Evolutionary conservation across 2,888 invertebrate species (phyloP).

Genomic region (Oasisia sp.): DNA sequence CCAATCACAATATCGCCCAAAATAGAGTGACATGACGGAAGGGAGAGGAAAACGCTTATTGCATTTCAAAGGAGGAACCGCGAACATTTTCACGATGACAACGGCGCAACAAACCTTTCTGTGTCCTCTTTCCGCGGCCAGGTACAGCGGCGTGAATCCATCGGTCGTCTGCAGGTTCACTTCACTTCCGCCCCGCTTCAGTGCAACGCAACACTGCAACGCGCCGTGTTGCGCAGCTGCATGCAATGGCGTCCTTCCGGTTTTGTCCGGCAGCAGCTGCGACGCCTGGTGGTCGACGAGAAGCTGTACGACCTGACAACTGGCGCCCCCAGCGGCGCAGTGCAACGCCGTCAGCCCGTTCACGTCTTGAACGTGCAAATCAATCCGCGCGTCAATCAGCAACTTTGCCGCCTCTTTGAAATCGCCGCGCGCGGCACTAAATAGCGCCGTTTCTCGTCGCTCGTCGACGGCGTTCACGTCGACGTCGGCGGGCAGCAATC

Average conservation of each 20-base stretch:
- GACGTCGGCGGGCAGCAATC: slow-evolving; percentile 23
- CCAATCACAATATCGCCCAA: neutral
- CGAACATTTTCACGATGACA: too few relatives aligned
- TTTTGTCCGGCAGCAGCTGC: slow-evolving; percentile 29
- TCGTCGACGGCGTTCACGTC: slow-evolving; percentile 29
- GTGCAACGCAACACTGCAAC: slow-evolving; percentile 36
- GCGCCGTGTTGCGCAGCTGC: slow-evolving; percentile 37
- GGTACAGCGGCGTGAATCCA: slow-evolving; percentile 38
- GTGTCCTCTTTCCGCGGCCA: slow-evolving; percentile 40
- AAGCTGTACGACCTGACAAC: slow-evolving; percentile 32
- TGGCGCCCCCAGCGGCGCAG: slow-evolving; percentile 29
- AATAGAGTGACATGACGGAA: neutral
- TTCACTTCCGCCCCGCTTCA: slow-evolving; percentile 34
- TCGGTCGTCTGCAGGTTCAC: slow-evolving; percentile 37
- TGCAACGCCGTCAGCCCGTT: slow-evolving; percentile 33
- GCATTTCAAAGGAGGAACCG: too few relatives aligned
- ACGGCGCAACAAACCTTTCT: slow-evolving; percentile 31
- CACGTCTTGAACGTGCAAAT: slow-evolving; percentile 35
- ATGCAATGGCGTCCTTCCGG: slow-evolving; percentile 37
- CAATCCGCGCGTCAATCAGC: slow-evolving; percentile 30
- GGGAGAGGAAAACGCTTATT: too few relatives aligned
- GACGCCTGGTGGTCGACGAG: slow-evolving; percentile 24
- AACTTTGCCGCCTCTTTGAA: slow-evolving; percentile 29
- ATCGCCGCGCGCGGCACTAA: slow-evolving; percentile 31
- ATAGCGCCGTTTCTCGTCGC: slow-evolving; percentile 34